Percentiles rank a stretch among this genome's conserved stretches.
Evolutionary conservation across 92 coral and sea anemone genomes (phyloP).

Genomic region (Actinostola sp.): DNA sequence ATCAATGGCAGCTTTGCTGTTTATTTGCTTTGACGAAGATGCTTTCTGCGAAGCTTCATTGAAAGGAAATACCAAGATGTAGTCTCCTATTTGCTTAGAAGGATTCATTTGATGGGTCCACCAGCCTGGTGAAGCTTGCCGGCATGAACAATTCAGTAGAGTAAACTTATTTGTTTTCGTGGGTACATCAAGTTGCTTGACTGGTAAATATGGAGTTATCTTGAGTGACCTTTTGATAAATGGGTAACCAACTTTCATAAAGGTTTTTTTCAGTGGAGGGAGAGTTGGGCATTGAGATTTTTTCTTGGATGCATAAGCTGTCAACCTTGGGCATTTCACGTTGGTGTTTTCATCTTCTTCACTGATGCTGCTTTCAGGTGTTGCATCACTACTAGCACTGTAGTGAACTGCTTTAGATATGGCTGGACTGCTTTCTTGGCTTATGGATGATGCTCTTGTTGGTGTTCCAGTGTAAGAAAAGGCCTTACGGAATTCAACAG

Average conservation of each 20-base stretch:
- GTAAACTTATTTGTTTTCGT: background rate
- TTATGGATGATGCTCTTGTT: background rate
- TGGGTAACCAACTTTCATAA: background rate
- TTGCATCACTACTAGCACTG: slow-evolving; percentile 1
- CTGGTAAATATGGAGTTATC: background rate
- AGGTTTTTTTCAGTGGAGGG: slow-evolving; percentile 6
- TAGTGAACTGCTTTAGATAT: background rate
- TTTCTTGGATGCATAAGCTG: background rate
- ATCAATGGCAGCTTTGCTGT: slow-evolving; percentile 65
- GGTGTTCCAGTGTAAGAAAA: background rate
- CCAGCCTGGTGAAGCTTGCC: background rate
- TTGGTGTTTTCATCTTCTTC: background rate
- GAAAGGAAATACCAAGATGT: slow-evolving; percentile 76
- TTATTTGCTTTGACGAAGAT: slow-evolving; percentile 31
- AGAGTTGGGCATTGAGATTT: background rate
- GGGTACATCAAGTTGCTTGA: background rate
- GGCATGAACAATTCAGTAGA: background rate
- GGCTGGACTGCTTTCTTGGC: background rate
- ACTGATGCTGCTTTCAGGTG: slow-evolving; percentile 10
- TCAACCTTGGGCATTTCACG: background rate
- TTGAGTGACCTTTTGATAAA: background rate
- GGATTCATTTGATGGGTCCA: background rate
- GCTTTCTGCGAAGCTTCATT: slow-evolving; percentile 67
- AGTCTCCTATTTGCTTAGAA: slow-evolving; percentile 61
- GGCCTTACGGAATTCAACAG: slow-evolving; percentile 18